Percentiles rank a stretch among this genome's conserved stretches.
phyloP scores from a whole-genome alignment of 2,888 invertebrate species.

The Eristalinus aeneus region DNA sequence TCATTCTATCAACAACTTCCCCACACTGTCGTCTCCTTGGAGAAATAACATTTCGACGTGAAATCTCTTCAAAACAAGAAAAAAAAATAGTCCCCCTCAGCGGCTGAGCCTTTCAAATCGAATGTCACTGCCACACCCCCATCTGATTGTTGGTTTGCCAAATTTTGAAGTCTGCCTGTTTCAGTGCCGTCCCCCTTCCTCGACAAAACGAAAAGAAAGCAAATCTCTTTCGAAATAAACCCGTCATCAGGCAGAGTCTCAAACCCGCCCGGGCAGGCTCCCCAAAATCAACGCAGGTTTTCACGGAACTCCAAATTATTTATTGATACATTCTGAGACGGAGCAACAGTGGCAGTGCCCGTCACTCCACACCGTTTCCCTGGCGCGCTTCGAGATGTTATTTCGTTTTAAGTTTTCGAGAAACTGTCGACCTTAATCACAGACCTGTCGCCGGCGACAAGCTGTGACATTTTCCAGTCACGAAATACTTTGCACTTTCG shows the following conservation, averaged over 20 bases:
- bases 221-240: conserved; percentile 47
- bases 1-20: not conserved
- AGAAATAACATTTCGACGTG: not conserved
- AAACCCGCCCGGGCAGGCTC: conserved; percentile 40
- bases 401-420: conserved; percentile 64
- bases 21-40: not conserved
- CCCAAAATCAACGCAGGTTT: conserved; percentile 49
- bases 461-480: conserved; percentile 72
- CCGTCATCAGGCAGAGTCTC: conserved; percentile 53
- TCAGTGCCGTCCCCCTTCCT: not conserved
- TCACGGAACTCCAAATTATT: conserved; percentile 54
- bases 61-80: not conserved
- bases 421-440: conserved; percentile 74
- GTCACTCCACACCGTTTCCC: not conserved
- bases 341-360: conserved; percentile 24
- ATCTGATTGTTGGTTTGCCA: conserved; percentile 9
- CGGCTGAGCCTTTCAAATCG: conserved; percentile 19
- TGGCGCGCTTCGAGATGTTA: conserved; percentile 1
- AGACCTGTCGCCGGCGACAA: conserved; percentile 73
- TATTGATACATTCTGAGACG: conserved; percentile 58
- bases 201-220: not conserved
- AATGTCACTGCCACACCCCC: conserved; percentile 49
- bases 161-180: conserved; percentile 7
- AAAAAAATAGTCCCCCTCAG: not conserved
- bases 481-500: conserved; percentile 62